Conservation (phyloP, 2,113 vertebrate genomes). For the Ia io region DNA sequence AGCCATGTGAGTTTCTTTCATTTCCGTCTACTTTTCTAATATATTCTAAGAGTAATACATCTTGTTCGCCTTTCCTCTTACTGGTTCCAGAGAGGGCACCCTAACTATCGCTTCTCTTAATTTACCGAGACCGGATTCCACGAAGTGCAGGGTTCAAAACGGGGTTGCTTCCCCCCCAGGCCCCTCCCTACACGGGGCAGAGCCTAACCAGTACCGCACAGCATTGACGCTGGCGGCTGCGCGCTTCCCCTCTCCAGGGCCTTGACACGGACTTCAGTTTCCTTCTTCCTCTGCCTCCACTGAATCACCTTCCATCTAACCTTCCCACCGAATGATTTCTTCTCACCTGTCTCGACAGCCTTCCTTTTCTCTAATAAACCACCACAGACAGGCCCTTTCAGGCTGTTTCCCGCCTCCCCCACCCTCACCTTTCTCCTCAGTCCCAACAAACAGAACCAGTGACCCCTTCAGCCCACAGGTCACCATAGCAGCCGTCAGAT, state of each 20-base stretch:
- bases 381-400: background rate
- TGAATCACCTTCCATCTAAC: background rate
- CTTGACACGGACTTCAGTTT: background rate
- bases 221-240: too few species aligned
- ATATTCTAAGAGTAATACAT: background rate
- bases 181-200: background rate
- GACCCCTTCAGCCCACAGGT: background rate
- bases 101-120: background rate
- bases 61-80: background rate
- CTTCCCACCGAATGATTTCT: background rate
- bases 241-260: background rate
- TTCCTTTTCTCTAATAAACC: background rate
- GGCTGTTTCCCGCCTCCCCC: background rate
- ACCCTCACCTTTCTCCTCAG: background rate
- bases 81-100: background rate
- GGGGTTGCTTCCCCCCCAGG: background rate
- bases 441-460: background rate
- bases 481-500: background rate
- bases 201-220: accelerated
- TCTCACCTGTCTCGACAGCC: background rate
- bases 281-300: background rate
- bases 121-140: background rate
- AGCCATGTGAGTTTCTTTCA: background rate
- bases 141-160: background rate
- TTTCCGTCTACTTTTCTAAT: background rate